phyloP scores from a whole-genome alignment of 2,888 invertebrate genomes.

The Andricus curvator region DNA sequence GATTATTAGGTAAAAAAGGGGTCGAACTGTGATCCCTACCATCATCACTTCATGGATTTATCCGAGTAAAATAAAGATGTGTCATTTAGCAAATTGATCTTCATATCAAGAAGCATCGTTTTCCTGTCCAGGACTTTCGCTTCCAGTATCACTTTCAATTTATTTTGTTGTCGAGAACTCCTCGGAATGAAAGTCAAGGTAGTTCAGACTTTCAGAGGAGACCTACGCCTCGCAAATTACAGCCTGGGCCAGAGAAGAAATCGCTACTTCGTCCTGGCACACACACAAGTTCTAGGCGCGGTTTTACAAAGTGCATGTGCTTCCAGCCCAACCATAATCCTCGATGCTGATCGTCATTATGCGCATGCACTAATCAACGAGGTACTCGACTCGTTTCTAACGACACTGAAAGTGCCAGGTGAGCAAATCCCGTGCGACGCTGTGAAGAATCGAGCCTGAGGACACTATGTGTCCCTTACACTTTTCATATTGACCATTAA shows the following conservation, averaged over 20 bases:
- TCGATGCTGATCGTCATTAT: slow-evolving; percentile 28
- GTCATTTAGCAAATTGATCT: slow-evolving; percentile 9
- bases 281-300: slow-evolving; percentile 38
- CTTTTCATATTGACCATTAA: slow-evolving; percentile 29
- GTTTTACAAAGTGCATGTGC: slow-evolving; percentile 25
- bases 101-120: slow-evolving; percentile 8
- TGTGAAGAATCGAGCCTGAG: background rate
- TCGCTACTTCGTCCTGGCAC: slow-evolving; percentile 30
- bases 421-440: slow-evolving; percentile 22
- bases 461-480: slow-evolving; percentile 16
- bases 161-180: slow-evolving; percentile 31
- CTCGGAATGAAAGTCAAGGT: slow-evolving; percentile 37
- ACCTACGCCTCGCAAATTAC: slow-evolving; percentile 14
- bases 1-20: no score
- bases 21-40: no score
- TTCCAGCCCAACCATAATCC: slow-evolving; percentile 21
- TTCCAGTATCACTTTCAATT: slow-evolving; percentile 19
- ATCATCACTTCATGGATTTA: background rate
- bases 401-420: slow-evolving; percentile 37
- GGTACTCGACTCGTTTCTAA: slow-evolving; percentile 31
- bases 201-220: slow-evolving; percentile 16
- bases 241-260: slow-evolving; percentile 37
- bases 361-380: slow-evolving; percentile 35
- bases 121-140: slow-evolving; percentile 18
- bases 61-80: background rate